A percentile compares a stretch with the other conserved stretches of the same genome.
phyloP scores from a whole-genome alignment of 2,113 vertebrate species.

The Megaleporinus macrocephalus region DNA sequence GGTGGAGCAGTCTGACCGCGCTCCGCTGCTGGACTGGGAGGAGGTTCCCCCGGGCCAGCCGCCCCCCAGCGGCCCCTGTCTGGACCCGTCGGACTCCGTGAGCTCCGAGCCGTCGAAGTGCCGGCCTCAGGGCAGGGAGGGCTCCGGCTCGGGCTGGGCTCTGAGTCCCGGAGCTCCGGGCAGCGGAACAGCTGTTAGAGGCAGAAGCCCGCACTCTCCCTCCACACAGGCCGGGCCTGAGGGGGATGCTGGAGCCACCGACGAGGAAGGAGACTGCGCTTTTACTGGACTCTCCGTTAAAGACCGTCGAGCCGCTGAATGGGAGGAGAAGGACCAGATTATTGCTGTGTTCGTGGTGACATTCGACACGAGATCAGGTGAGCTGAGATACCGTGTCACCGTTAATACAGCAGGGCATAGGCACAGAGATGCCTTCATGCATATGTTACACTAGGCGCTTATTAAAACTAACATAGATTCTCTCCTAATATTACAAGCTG shows the following conservation, averaged over 20 bases:
- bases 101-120: conserved; percentile 58
- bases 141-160: conserved; percentile 64
- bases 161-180: conserved; percentile 44
- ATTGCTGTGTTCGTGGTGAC: conserved; percentile 95
- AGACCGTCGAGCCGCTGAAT: conserved; percentile 68
- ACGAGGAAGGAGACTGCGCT: conserved; percentile 56
- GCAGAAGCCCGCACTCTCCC: conserved; percentile 56
- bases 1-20: conserved; percentile 89
- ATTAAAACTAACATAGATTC: not conserved
- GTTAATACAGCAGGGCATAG: not conserved
- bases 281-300: conserved; percentile 64
- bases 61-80: conserved; percentile 60
- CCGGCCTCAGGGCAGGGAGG: conserved; percentile 49
- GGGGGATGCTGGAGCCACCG: conserved; percentile 57
- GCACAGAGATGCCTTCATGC: not conserved
- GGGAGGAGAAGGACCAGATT: conserved; percentile 92
- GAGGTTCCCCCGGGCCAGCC: conserved; percentile 83
- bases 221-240: conserved; percentile 51
- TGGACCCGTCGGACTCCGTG: conserved; percentile 56
- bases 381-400: conserved; percentile 51
- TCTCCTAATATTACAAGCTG: not conserved
- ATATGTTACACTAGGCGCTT: not conserved
- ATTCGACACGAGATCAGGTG: conserved; percentile 94
- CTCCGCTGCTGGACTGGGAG: conserved; percentile 92
- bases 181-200: conserved; percentile 63